Base-by-base conservation (phyloP, 2,888 invertebrate species). In the Aporophyla nigra region DNA sequence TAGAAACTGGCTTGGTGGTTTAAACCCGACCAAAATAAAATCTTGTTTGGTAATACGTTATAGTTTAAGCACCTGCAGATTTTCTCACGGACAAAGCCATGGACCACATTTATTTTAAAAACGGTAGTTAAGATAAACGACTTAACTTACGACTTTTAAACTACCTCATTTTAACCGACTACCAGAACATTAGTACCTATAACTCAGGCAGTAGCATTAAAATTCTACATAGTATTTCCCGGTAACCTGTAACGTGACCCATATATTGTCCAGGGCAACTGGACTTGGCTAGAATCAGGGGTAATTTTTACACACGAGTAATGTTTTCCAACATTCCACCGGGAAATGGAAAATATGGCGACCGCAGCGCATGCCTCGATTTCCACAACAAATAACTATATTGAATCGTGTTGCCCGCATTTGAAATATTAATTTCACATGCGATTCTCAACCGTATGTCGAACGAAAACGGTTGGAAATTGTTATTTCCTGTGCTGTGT, bases 271-370 rank as follows among this genome's bases (percentile, higher is more conserved):
- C 51, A 56, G 27, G 62, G 65, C 40, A 67, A 71, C 67, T 63
- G 59, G 78, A 78, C 74, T 69, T 69, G 68, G 56, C 62, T 67
- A 53, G 49, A 73, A 66, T 84, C 80, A 63, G 67, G 71, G 74
- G 82, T 81, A 82, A 86, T 83, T 86, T 77, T 81, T 84, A 80
- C 82, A 74, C 58, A 90, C 86, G 85, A 87, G 86, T 87, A 87
- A 88, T 80, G 76, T 81, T 79, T 74, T 65, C 81, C 73, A 66
- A 66, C 69, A 84, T 86, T 80, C 88, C 87, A 75, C 66, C 79
- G 85, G 92, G 89, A 90, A 91, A 88, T 87, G 83, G 86, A 84
- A 91, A 91, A 91, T 92, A 92, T 90, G 84, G 87, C 86, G 87
- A 83, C 89, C 90, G 87, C 91, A 88, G 69, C 78, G 80, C 78